phyloP scores from a whole-genome alignment of 1,140 invertebrate genomes.

The Sitophilus oryzae region DNA sequence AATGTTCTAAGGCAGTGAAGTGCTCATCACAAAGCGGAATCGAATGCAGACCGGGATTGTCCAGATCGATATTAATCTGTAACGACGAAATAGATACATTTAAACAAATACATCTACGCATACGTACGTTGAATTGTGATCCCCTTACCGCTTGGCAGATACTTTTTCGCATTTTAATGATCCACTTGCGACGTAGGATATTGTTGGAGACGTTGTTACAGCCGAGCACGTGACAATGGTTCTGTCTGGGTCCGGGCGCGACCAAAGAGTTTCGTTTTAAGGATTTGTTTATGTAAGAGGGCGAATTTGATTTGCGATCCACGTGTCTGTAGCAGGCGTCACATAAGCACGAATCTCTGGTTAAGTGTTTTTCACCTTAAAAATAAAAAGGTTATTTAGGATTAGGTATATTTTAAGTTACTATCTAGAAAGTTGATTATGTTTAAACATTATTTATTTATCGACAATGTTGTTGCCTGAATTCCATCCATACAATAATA shows the following conservation, averaged over 20 bases:
- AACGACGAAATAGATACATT: constrained; percentile 25
- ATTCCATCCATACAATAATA: no score
- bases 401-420: not conserved
- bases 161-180: constrained; percentile 63
- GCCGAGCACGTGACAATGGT: constrained; percentile 54
- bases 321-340: constrained; percentile 80
- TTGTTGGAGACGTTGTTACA: constrained; percentile 61
- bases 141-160: constrained; percentile 68
- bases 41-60: constrained; percentile 53
- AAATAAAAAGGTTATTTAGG: constrained; percentile 28
- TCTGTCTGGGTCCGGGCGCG: constrained; percentile 41
- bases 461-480: no score
- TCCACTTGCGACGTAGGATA: constrained; percentile 69
- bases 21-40: constrained; percentile 58
- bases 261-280: constrained; percentile 34
- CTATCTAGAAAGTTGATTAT: constrained; percentile 1
- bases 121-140: no score
- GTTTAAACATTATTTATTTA: not conserved
- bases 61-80: constrained; percentile 53
- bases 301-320: constrained; percentile 67
- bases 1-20: constrained; percentile 59
- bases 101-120: not conserved
- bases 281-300: constrained; percentile 49
- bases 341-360: constrained; percentile 73
- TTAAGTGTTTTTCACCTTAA: constrained; percentile 72